Conservation (phyloP, 2,888 invertebrate genomes). For the Drosophila diplacantha region DNA sequence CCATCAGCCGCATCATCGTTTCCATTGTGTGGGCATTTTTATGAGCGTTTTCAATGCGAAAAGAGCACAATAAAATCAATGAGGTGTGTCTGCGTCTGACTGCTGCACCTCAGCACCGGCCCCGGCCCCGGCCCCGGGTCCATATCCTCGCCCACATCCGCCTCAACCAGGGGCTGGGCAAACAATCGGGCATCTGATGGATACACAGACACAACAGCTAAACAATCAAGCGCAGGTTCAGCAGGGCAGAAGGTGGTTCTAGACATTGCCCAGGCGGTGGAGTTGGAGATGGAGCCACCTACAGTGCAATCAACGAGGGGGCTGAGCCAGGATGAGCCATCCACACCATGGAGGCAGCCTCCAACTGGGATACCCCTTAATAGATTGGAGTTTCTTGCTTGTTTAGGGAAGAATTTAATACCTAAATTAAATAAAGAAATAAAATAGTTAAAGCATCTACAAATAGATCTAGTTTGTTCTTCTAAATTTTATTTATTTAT, state of each 20-base stretch:
- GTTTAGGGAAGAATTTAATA: neutral
- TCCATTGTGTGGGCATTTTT: constrained; percentile 72
- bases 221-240: constrained; percentile 66
- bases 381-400: too few relatives aligned
- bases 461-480: accelerated
- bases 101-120: constrained; percentile 54
- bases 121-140: too few relatives aligned
- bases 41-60: constrained; percentile 70
- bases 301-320: constrained; percentile 57
- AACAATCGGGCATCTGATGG: constrained; percentile 41
- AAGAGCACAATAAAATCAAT: constrained; percentile 75
- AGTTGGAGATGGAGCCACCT: constrained; percentile 52
- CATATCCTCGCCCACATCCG: constrained; percentile 13
- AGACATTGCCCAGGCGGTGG: constrained; percentile 1
- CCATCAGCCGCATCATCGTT: constrained; percentile 67
- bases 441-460: too few relatives aligned
- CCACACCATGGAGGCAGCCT: constrained; percentile 32
- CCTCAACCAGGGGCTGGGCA: constrained; percentile 28
- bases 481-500: neutral
- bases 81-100: constrained; percentile 67
- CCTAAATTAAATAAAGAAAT: too few relatives aligned
- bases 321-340: constrained; percentile 13
- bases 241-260: constrained; percentile 4
- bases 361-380: constrained; percentile 25
- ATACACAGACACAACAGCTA: constrained; percentile 54